Evolutionary conservation across 2,888 invertebrate genomes (phyloP), one percentile per base, ranked within the genome.

Genomic region (Orchesellides sinensis): DNA sequence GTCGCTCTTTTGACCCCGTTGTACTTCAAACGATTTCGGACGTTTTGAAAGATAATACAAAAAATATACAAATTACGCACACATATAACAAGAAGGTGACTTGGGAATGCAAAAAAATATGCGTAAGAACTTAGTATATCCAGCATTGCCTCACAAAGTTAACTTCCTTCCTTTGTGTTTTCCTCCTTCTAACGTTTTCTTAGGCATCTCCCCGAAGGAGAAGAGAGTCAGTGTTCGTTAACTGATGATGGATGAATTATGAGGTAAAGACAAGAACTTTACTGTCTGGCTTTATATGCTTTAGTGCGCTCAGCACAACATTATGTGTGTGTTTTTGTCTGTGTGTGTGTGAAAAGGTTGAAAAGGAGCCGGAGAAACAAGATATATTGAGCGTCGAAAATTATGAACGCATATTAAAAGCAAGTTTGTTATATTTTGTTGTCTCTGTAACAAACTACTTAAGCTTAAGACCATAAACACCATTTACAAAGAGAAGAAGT

Each of bases 221-320:
- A 65, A 56, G 52, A 54, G 63, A 27, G 52, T 45, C n/a, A 61
- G 68, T 59, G 68, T 77, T 77, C 49, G 73, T 81, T 81, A 81
- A 81, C 74, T 74, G 74, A 75, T 83, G 83, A 83, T 83, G 83
- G 83, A 83, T 83, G 83, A 83, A 77, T 83, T 83, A 83, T 83
- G 75, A 75, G 70, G 56, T 77, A 68, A 49, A 68, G 75, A 78
- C 69, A 70, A 78, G 78, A n/a, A 63, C 47, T 68, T 69, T 59
- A 59, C 54, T 56, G 56, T 47, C 45, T 75, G 35, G 47, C 61
- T 74, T 40, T 74, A 21, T 63, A 52, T 52, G 63, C 54, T 72
- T 61, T 29, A 35, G 19, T 32, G 27, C 21, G n/a, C 23, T 47
- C 47, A 47, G 25, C 14, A n/a, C n/a, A n/a, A n/a, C n/a, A n/a